Base-by-base conservation (phyloP, 2,888 invertebrate species). In the Diplazon laetatorius region DNA sequence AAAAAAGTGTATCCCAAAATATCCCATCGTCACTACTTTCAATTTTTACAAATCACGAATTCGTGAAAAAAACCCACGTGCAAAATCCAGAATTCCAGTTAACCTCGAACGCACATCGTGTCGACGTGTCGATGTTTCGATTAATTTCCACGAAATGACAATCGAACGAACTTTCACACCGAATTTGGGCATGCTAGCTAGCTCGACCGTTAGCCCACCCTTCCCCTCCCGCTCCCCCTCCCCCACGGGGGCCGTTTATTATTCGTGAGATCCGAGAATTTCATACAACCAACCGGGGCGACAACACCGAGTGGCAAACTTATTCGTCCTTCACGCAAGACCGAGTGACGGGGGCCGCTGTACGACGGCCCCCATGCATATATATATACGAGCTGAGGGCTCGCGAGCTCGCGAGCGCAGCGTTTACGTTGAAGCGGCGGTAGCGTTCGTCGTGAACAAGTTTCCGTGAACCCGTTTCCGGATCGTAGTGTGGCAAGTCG, bases 281-380 rank as follows among this genome's bases (percentile, higher is more conserved):
- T n/a, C 44, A n/a, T 18, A 37, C 20, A 44, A 4, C 10, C 52
- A 20, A 12, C 37, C 37, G 8, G 37, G n/a, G n/a, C n/a, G 2
- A 1, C 6, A 30, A 55, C 55, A 55, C 55, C n/a, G n/a, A n/a
- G 30, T 12, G n/a, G 42, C 35, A 69, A 73, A 72, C 42, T 73
- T 73, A 78, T 79, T 72, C 37, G 50, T 48, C 62, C 46, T 69
- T 68, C 52, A 76, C 76, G 79, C 76, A 76, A 73, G 66, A 72
- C 9, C 68, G 72, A 78, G 44, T 68, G 14, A 37, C 57, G 35
- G 46, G 62, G 22, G 10, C 5, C 35, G 62, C 12, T 10, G 10
- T 42, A 6, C 42, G 18, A 10, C 20, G 9, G 12, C 22, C n/a
- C 25, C 9, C 14, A 44, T 60, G 44, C 14, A 60, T 46, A 63